Evolutionary conservation across 2,797 vertebrate species (phyloP).

Genomic region (Furcifer pardalis): DNA sequence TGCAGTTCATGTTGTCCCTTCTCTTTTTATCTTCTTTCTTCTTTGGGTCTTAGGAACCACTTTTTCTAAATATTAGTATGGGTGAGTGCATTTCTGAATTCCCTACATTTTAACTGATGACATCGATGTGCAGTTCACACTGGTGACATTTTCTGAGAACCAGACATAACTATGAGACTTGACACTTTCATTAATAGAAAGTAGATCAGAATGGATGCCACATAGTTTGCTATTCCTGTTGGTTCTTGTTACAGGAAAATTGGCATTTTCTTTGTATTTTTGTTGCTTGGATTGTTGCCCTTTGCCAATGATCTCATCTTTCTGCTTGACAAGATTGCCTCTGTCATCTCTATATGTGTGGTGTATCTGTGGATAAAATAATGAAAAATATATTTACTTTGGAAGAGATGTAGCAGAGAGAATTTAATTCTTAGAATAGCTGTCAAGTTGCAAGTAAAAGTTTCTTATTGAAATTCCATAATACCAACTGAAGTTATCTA

Average conservation of each 20-base stretch:
- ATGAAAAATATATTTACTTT: constrained; percentile 18
- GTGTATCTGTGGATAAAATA: neutral
- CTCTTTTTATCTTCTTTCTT: neutral
- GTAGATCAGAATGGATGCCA: neutral
- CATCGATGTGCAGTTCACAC: neutral
- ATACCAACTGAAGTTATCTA: neutral
- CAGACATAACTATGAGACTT: constrained; percentile 1
- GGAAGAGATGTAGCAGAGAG: constrained; percentile 38
- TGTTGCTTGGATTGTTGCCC: constrained; percentile 19
- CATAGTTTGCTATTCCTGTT: constrained; percentile 10
- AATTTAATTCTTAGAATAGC: constrained; percentile 32
- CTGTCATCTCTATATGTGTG: constrained; percentile 13
- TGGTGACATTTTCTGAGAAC: constrained; percentile 4
- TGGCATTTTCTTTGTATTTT: constrained; percentile 16
- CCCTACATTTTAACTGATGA: neutral
- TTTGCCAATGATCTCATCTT: constrained; percentile 15
- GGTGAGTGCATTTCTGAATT: neutral
- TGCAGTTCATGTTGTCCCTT: neutral
- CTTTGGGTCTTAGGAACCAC: neutral
- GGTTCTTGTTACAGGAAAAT: constrained; percentile 25
- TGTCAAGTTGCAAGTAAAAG: constrained; percentile 26
- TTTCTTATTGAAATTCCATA: constrained; percentile 46
- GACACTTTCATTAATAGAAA: constrained; percentile 17
- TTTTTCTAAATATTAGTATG: neutral
- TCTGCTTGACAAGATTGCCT: constrained; percentile 28